A percentile compares a stretch with the other conserved stretches of the same genome.
These are phyloP conservation scores for Odontamblyopus rebecca DNA, from an alignment of 2,797 vertebrate species.

Conservation along the genomic window DNA sequence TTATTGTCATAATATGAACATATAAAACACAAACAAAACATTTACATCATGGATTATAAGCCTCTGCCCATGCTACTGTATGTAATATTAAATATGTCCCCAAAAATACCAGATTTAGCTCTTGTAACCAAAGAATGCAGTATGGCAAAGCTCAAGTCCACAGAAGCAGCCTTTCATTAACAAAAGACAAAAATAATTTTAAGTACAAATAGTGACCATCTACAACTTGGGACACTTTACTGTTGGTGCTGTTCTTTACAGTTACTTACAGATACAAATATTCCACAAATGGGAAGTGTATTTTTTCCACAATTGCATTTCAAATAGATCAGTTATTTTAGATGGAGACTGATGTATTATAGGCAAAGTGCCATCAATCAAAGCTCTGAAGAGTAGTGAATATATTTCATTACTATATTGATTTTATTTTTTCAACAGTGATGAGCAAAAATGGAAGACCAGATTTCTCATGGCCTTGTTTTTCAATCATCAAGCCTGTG, in stretches of 20 bases:
- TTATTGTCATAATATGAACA: conserved; percentile 87
- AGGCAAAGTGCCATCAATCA: conserved; percentile 47
- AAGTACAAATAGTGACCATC: conserved; percentile 50
- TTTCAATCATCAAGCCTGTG: conserved; percentile 23
- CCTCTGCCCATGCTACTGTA: conserved; percentile 80
- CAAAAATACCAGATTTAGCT: conserved; percentile 60
- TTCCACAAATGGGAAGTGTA: conserved; percentile 41
- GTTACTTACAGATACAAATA: conserved; percentile 57
- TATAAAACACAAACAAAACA: conserved; percentile 80
- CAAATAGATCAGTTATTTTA: conserved; percentile 33
- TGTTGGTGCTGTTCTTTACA: conserved; percentile 43
- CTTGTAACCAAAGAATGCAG: conserved; percentile 55
- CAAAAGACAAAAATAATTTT: conserved; percentile 44
- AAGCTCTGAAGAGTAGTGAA: conserved; percentile 38
- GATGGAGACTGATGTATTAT: conserved; percentile 32
- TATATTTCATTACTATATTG: conserved; percentile 33
- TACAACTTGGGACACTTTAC: conserved; percentile 53
- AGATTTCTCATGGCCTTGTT: conserved; percentile 46
- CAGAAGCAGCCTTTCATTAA: conserved; percentile 61
- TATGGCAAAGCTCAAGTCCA: conserved; percentile 66
- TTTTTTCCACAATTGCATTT: conserved; percentile 37
- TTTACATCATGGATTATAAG: conserved; percentile 82
- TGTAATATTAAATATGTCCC: conserved; percentile 73
- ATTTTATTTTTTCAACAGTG: conserved; percentile 37
- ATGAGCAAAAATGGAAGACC: conserved; percentile 65